A percentile compares a stretch with the other conserved stretches of the same genome.
phyloP scores from a whole-genome alignment of 92 coral and sea anemone genomes.

The Muricea muricata region DNA sequence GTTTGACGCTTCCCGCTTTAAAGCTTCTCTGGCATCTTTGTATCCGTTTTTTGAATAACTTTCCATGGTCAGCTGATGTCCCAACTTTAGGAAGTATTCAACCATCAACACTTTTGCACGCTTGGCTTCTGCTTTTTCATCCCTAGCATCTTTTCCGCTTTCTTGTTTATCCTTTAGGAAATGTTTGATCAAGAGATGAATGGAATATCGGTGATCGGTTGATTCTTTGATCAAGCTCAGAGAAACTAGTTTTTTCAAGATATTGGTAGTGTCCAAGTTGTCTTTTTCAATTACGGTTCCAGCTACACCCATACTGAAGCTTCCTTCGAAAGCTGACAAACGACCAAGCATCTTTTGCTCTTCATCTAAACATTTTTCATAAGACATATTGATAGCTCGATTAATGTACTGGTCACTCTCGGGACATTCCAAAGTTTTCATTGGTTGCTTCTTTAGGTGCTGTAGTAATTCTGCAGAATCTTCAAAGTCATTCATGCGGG shows the following conservation, averaged over 20 bases:
- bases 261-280: background rate
- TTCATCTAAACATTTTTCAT: background rate
- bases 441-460: background rate
- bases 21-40: background rate
- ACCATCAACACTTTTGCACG: slow-evolving; percentile 5
- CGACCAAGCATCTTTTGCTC: background rate
- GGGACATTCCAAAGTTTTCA: background rate
- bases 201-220: background rate
- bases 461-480: background rate
- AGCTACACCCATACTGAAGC: background rate
- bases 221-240: background rate
- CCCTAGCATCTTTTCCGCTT: no score
- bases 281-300: background rate
- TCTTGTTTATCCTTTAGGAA: background rate
- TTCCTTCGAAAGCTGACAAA: background rate
- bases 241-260: background rate
- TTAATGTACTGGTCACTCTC: background rate
- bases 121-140: background rate
- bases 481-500: background rate
- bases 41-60: slow-evolving; percentile 8
- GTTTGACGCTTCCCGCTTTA: background rate
- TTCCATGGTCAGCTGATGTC: background rate
- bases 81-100: background rate
- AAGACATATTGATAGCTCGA: slow-evolving; percentile 5
- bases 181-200: slow-evolving; percentile 1